phyloP scores from a whole-genome alignment of 2,113 vertebrate genomes.

The Agapornis roseicollis region DNA sequence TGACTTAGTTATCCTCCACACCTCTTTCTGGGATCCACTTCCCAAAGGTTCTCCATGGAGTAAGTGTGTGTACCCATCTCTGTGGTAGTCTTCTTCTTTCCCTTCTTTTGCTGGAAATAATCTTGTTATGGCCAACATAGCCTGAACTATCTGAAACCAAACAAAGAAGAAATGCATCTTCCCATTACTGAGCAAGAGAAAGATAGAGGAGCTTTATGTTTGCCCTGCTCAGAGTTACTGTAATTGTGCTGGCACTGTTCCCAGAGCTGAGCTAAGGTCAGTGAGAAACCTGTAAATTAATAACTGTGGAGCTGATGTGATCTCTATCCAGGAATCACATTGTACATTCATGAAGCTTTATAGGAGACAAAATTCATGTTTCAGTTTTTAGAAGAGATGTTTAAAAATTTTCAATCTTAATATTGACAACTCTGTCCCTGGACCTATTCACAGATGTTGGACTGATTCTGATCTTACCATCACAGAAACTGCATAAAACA shows the following conservation, averaged over 20 bases:
- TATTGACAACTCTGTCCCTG: background rate
- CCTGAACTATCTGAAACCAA: background rate
- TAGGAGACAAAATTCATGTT: background rate
- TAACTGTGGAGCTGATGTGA: slow-evolving; percentile 9
- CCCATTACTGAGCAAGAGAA: background rate
- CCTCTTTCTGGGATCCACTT: background rate
- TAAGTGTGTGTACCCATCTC: background rate
- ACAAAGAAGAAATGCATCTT: background rate
- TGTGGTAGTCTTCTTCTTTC: background rate
- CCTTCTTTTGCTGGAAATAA: background rate
- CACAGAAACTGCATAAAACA: background rate
- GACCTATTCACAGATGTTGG: background rate
- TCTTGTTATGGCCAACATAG: accelerated
- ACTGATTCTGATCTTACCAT: background rate
- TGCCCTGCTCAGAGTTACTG: slow-evolving; percentile 15
- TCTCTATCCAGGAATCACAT: background rate
- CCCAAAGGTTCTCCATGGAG: background rate
- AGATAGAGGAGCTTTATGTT: slow-evolving; percentile 8
- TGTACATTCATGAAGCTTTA: background rate
- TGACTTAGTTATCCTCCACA: background rate
- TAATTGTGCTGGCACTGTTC: slow-evolving; percentile 42
- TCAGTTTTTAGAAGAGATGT: background rate
- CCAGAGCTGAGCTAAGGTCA: slow-evolving; percentile 52
- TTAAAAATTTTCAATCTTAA: background rate
- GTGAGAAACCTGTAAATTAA: slow-evolving; percentile 34